Percentiles rank a stretch among this genome's conserved stretches.
Evolutionary conservation across 2,888 invertebrate species (phyloP).

Genomic region (Protophormia terraenovae): DNA sequence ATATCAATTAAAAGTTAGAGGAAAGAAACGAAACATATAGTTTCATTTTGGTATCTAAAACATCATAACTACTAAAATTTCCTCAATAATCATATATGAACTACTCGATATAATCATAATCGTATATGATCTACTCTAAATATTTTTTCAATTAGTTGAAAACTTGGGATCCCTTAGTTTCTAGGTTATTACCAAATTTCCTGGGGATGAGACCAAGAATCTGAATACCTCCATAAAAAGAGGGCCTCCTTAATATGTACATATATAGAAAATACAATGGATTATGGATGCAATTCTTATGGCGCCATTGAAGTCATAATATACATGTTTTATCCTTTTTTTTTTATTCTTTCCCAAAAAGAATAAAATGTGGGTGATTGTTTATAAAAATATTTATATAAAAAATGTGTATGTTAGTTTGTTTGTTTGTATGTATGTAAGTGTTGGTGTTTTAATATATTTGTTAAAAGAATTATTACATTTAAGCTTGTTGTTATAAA

Average conservation of each 20-base stretch:
- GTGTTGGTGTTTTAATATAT: neutral
- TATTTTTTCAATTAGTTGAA: too few relatives aligned
- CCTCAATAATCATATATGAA: too few relatives aligned
- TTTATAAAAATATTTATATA: slow-evolving; percentile 31
- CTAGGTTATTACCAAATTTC: too few relatives aligned
- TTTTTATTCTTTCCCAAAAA: slow-evolving; percentile 10
- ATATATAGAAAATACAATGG: neutral
- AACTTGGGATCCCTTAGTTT: too few relatives aligned
- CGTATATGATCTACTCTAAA: too few relatives aligned
- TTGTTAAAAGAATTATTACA: slow-evolving; percentile 32
- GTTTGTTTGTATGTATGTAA: neutral
- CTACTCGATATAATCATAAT: too few relatives aligned
- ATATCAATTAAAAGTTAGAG: too few relatives aligned
- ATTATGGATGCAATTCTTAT: slow-evolving; percentile 49
- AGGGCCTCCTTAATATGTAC: too few relatives aligned
- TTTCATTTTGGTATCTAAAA: too few relatives aligned
- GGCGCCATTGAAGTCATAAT: slow-evolving; percentile 41
- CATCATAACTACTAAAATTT: too few relatives aligned
- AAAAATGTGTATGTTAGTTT: neutral
- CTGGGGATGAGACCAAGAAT: neutral
- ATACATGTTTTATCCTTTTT: slow-evolving; percentile 16
- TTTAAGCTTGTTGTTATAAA: slow-evolving; percentile 30
- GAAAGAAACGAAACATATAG: too few relatives aligned
- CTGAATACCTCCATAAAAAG: too few relatives aligned
- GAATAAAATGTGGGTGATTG: slow-evolving; percentile 24